These are phyloP conservation scores for Hippoglossus hippoglossus DNA, from an alignment of 2,797 vertebrate species.

Conservation along the genomic window DNA sequence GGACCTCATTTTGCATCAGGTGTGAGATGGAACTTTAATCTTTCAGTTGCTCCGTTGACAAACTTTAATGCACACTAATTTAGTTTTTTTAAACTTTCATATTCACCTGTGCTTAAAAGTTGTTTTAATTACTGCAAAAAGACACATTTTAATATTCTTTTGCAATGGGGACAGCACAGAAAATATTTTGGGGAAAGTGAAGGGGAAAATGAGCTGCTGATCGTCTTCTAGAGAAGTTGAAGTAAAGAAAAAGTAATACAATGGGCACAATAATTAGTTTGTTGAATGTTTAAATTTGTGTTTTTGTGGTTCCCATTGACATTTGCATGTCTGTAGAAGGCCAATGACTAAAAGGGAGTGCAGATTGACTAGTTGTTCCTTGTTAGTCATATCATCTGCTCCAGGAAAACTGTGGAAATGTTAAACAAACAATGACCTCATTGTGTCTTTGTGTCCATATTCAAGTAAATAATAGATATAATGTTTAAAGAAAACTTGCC, in stretches of 20 bases:
- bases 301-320: no score
- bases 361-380: no score
- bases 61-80: background rate
- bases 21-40: conserved; percentile 54
- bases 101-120: background rate
- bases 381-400: no score
- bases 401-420: no score
- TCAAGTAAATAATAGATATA: no score
- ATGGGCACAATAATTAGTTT: background rate
- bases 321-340: no score
- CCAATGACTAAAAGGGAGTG: no score
- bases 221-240: no score
- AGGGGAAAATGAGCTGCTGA: background rate
- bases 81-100: background rate
- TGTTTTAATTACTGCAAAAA: background rate
- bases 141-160: background rate
- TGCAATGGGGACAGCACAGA: background rate
- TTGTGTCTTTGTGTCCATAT: no score
- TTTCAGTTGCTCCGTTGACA: background rate
- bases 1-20: conserved; percentile 98
- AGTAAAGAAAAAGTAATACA: background rate
- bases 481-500: background rate
- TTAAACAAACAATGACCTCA: no score
- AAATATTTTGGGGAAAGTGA: background rate
- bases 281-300: no score